Conservation (phyloP, 2,888 invertebrate species). For the Sinohyriopsis cumingii region DNA sequence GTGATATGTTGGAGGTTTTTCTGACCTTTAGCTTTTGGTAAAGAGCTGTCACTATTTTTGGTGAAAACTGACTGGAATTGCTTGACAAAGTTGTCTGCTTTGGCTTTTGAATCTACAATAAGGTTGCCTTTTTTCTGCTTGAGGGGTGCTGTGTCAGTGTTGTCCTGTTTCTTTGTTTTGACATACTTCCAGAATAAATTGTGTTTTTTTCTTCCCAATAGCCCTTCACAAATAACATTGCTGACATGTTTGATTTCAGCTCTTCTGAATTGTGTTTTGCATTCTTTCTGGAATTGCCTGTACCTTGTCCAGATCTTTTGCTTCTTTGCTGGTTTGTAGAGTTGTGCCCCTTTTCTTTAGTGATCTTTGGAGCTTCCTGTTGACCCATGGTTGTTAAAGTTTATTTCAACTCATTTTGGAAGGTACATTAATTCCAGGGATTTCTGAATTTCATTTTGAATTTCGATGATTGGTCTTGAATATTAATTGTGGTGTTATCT, state of each 20-base stretch:
- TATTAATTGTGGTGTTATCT: too few relatives aligned
- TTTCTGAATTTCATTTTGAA: too few relatives aligned
- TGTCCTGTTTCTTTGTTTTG: conserved; percentile 4
- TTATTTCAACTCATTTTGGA: too few relatives aligned
- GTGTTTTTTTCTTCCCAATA: conserved; percentile 1
- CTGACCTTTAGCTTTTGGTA: not conserved
- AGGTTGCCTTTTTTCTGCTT: not conserved
- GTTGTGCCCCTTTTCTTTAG: too few relatives aligned
- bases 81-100: not conserved
- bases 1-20: not conserved
- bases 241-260: conserved; percentile 3
- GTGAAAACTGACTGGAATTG: not conserved
- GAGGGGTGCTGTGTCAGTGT: conserved; percentile 1
- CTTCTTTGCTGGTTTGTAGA: too few relatives aligned
- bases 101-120: not conserved
- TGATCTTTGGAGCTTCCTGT: too few relatives aligned
- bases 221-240: conserved; percentile 3
- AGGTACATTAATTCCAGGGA: too few relatives aligned
- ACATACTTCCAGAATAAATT: conserved; percentile 8
- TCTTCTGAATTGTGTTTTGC: too few relatives aligned
- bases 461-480: too few relatives aligned
- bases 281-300: too few relatives aligned
- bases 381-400: too few relatives aligned
- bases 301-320: too few relatives aligned
- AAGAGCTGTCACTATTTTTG: not conserved